These are phyloP conservation scores for Microtus montanus DNA, from an alignment of 2,113 vertebrate genomes.

Conservation along the genomic window DNA sequence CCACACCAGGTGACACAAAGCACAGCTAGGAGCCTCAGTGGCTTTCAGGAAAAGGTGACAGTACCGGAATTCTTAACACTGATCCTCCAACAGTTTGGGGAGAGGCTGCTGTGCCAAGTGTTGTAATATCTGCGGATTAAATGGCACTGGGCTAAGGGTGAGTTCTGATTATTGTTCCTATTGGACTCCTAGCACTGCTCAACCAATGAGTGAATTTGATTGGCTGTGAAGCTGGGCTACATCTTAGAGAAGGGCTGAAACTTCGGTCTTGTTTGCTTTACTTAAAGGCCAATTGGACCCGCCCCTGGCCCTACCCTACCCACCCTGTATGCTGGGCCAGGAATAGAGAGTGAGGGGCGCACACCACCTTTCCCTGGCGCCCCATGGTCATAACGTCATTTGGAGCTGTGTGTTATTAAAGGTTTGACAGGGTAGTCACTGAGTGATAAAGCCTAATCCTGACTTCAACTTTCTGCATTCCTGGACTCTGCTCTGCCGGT, in stretches of 20 bases:
- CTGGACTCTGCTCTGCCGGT: constrained; percentile 46
- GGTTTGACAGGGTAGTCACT: background rate
- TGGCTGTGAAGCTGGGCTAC: background rate
- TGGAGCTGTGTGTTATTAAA: background rate
- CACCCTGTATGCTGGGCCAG: too few species aligned
- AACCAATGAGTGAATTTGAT: background rate
- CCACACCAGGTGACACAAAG: background rate
- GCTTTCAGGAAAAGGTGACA: background rate
- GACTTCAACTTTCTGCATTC: background rate
- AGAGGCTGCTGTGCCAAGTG: background rate
- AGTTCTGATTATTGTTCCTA: background rate
- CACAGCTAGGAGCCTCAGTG: background rate
- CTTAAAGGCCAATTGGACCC: background rate
- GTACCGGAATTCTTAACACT: background rate
- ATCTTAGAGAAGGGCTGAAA: background rate
- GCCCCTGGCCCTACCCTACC: background rate
- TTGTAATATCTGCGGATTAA: background rate
- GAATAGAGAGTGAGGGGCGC: background rate
- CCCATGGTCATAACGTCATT: background rate
- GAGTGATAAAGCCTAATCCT: background rate
- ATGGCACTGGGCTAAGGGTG: background rate
- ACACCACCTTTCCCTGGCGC: background rate
- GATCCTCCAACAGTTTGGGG: too few species aligned
- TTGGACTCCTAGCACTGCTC: too few species aligned
- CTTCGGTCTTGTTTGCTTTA: constrained; percentile 6